Percentiles rank a stretch among this genome's conserved stretches.
phyloP scores from a whole-genome alignment of 2,113 vertebrate species.

The Pseudopipra pipra region DNA sequence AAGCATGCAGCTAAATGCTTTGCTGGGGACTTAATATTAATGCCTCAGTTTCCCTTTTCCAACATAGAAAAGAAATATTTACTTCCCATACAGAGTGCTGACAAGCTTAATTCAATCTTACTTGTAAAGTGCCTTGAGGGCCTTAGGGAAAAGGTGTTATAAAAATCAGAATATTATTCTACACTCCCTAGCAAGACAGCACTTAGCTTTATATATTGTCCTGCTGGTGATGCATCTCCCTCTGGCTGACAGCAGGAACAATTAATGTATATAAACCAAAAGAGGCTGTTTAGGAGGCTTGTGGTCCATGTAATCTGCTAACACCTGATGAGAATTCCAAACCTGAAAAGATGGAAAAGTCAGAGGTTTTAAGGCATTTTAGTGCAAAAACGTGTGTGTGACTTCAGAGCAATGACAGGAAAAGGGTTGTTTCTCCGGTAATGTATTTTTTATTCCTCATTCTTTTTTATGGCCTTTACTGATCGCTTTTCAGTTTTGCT shows the following conservation, averaged over 20 bases:
- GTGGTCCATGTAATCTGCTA: background rate
- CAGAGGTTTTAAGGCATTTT: background rate
- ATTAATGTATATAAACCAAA: slow-evolving; percentile 14
- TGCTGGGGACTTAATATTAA: background rate
- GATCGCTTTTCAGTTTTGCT: background rate
- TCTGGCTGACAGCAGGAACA: slow-evolving; percentile 17
- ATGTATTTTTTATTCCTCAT: background rate
- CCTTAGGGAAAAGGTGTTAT: background rate
- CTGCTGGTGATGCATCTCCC: slow-evolving; percentile 2
- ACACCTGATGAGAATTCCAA: background rate
- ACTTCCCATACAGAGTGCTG: background rate
- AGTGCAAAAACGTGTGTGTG: background rate
- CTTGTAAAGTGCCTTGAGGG: slow-evolving; percentile 21
- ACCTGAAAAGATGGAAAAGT: background rate
- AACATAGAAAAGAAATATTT: slow-evolving; percentile 14
- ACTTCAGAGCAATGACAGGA: background rate
- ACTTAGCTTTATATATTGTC: background rate
- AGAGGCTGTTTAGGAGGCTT: background rate
- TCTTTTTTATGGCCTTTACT: background rate
- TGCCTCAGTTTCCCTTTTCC: slow-evolving; percentile 56
- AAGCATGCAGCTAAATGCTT: background rate
- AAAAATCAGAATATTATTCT: slow-evolving; percentile 39
- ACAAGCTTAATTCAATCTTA: slow-evolving; percentile 42
- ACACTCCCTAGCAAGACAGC: background rate
- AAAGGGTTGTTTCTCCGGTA: background rate